Evolutionary conservation across 1,140 invertebrate genomes (phyloP), one percentile per base, ranked within the genome.

Genomic region (Anthonomus grandis): DNA sequence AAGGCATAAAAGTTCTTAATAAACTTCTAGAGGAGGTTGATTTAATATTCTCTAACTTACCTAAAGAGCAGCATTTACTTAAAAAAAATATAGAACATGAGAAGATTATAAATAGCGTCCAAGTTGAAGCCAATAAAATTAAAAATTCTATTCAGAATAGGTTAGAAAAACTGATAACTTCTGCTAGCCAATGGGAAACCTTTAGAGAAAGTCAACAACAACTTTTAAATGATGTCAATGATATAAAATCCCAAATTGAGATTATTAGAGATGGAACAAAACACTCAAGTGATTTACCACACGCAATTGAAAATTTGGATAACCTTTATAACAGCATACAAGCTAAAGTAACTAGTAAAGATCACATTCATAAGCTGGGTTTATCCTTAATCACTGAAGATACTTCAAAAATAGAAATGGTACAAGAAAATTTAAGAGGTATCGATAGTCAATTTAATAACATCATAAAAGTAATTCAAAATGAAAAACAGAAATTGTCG

Each of bases 401-500:
- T 73, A 84, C 89, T 59, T 81, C 82, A 21, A 87, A 87, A 61
- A 85, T 86, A 70, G 83, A 85, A 3, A 82, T 83, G 2, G 85
- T 93, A 51, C 90, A 93, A 73, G 86, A 87, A 53, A 83, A 84
- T 27, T 67, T 93, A 0, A 80, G 87, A 1, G 80, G 84, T 0
- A 80, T 89, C 27, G 89, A 93, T 61, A 81, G 83, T 22, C 85
- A 86, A 53, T 93, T 87, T 81, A 89, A 91, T 65, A 86, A 86
- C 65, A 74, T 91, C 0, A 84, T 86, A 50, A 83, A 88, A 46
- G 72, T 84, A 15, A 79, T 94, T 4, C 79, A 81, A 31, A 85
- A 91, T 36, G 86, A 90, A 57, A 85, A 83, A 49, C 82, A 85
- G 62, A 87, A 86, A 61, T 89, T 90, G 61, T 79, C 80, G 10